These are phyloP conservation scores for Pollenia angustigena DNA, from an alignment of 2,888 invertebrate genomes.

Conservation along the genomic window DNA sequence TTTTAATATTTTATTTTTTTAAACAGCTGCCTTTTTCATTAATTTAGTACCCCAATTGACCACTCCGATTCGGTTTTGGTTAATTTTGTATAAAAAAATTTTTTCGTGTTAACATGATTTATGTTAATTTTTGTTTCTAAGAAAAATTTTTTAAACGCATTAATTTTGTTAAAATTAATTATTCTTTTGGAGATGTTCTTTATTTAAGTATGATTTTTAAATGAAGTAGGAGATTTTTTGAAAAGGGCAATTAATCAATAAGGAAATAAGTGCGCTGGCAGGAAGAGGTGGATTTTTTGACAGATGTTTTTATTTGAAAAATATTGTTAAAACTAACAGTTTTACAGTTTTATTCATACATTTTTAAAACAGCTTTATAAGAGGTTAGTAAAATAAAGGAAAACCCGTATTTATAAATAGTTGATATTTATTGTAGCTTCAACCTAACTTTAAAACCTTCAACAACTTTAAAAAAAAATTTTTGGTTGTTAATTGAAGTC, in stretches of 20 bases:
- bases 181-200: not conserved
- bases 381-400: too few relatives aligned
- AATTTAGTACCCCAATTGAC: slow-evolving; percentile 11
- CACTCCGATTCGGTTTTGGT: not conserved
- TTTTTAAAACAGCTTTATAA: too few relatives aligned
- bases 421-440: too few relatives aligned
- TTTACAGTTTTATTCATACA: too few relatives aligned
- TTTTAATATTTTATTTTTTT: not conserved
- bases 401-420: too few relatives aligned
- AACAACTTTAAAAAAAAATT: too few relatives aligned
- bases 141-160: not conserved
- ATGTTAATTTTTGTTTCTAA: slow-evolving; percentile 15
- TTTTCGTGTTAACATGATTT: not conserved
- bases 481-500: too few relatives aligned
- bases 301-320: too few relatives aligned
- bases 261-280: not conserved
- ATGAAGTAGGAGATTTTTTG: not conserved
- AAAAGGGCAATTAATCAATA: not conserved
- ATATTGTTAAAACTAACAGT: too few relatives aligned
- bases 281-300: not conserved
- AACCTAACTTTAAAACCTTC: too few relatives aligned
- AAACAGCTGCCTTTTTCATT: slow-evolving; percentile 33
- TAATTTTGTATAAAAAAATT: not conserved
- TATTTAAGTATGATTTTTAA: not conserved
- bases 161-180: slow-evolving; percentile 26